These are phyloP conservation scores for Macroramphosus scolopax DNA, from an alignment of 2,797 vertebrate species.

Conservation along the genomic window DNA sequence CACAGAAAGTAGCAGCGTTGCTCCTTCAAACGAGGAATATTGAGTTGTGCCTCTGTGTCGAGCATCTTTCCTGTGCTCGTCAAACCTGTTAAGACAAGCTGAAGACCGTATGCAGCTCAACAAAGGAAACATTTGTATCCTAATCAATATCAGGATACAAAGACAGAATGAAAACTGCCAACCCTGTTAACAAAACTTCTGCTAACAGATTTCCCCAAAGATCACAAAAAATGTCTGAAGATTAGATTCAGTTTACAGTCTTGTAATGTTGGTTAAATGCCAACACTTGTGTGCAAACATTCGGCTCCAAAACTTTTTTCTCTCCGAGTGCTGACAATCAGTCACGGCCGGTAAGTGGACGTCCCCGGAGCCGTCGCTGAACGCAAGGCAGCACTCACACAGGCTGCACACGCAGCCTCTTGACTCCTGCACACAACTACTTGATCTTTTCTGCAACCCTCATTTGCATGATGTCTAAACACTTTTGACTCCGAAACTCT, in stretches of 20 bases:
- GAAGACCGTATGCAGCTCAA: not conserved
- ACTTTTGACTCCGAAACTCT: too few relatives aligned
- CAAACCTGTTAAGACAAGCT: slow-evolving; percentile 8
- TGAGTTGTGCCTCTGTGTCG: slow-evolving; percentile 1
- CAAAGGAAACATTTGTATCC: not conserved
- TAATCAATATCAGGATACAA: not conserved
- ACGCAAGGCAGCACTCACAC: not conserved
- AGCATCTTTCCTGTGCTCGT: slow-evolving; percentile 3
- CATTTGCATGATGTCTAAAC: too few relatives aligned
- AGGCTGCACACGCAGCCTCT: too few relatives aligned
- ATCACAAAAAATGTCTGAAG: too few relatives aligned
- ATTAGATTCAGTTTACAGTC: not conserved
- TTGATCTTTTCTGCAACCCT: too few relatives aligned
- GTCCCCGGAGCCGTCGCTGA: slow-evolving; percentile 9
- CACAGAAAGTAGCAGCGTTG: slow-evolving; percentile 3
- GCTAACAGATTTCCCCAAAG: not conserved
- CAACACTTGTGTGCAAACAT: not conserved
- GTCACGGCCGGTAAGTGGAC: slow-evolving; percentile 3
- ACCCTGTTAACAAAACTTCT: not conserved
- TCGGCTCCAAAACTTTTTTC: slow-evolving; percentile 5
- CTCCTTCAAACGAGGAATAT: slow-evolving; percentile 4
- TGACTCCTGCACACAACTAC: too few relatives aligned
- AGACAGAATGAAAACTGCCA: not conserved
- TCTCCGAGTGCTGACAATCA: not conserved
- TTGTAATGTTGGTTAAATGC: slow-evolving; percentile 10